These are phyloP conservation scores for Rhinolophus sinicus DNA, from an alignment of 2,113 vertebrate species.

Conservation along the genomic window DNA sequence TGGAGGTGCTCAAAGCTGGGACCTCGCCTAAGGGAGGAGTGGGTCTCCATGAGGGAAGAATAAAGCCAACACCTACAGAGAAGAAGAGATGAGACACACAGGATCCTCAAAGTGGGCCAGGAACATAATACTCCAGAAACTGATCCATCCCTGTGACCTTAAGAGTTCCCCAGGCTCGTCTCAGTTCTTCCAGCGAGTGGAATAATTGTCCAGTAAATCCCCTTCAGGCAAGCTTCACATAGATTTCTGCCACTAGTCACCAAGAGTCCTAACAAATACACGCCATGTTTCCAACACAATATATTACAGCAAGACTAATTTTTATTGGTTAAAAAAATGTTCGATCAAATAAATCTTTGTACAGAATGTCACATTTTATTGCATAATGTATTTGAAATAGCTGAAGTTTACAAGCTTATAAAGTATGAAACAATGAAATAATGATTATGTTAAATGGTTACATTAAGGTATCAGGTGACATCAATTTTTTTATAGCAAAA, in stretches of 20 bases:
- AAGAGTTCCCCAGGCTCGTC: background rate
- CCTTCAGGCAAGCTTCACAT: background rate
- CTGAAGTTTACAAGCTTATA: constrained; percentile 37
- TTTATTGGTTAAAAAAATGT: background rate
- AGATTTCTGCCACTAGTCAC: background rate
- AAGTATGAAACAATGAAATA: background rate
- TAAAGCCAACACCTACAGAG: background rate
- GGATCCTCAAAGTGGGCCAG: background rate
- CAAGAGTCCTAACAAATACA: background rate
- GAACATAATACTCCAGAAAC: background rate
- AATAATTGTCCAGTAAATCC: background rate
- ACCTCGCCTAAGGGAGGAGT: too few species aligned
- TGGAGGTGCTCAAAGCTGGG: background rate
- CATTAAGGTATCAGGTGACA: background rate
- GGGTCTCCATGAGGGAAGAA: background rate
- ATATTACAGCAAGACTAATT: background rate
- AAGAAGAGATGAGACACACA: background rate
- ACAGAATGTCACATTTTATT: constrained; percentile 12
- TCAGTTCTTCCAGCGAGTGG: background rate
- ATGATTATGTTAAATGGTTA: background rate
- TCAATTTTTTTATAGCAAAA: constrained; percentile 38
- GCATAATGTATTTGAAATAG: background rate
- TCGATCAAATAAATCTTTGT: background rate
- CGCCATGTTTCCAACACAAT: constrained; percentile 5
- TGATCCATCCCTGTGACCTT: background rate